Conservation (phyloP, 2,797 vertebrate genomes). For the Sibirionetta formosa region DNA sequence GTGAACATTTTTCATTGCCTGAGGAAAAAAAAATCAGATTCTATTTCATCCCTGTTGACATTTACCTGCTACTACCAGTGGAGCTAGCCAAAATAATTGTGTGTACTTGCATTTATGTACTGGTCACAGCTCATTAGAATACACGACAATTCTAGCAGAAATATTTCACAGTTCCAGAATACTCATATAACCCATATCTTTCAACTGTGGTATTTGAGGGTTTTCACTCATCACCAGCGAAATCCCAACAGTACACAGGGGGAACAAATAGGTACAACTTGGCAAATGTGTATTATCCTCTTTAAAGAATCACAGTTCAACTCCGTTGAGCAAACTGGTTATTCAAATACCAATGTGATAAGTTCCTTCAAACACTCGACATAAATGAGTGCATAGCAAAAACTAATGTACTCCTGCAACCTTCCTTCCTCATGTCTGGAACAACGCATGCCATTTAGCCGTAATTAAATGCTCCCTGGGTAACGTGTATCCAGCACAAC, state of each 20-base stretch:
- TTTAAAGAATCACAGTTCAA: neutral
- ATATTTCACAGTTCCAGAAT: neutral
- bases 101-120: neutral
- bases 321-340: neutral
- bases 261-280: neutral
- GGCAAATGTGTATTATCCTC: neutral
- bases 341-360: neutral
- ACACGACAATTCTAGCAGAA: neutral
- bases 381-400: neutral
- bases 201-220: neutral
- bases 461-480: neutral
- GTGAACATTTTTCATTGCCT: neutral
- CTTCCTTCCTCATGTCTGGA: neutral
- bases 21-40: neutral
- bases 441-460: constrained; percentile 13
- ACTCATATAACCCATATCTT: neutral
- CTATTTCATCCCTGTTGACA: neutral
- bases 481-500: neutral
- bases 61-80: neutral
- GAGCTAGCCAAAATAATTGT: neutral
- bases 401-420: neutral
- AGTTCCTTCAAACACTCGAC: neutral
- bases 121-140: neutral
- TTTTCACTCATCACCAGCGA: neutral
- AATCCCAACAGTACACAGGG: neutral